These are phyloP conservation scores for Pseudocheirus occidentalis DNA, from an alignment of 2,797 vertebrate genomes.

Conservation along the genomic window DNA sequence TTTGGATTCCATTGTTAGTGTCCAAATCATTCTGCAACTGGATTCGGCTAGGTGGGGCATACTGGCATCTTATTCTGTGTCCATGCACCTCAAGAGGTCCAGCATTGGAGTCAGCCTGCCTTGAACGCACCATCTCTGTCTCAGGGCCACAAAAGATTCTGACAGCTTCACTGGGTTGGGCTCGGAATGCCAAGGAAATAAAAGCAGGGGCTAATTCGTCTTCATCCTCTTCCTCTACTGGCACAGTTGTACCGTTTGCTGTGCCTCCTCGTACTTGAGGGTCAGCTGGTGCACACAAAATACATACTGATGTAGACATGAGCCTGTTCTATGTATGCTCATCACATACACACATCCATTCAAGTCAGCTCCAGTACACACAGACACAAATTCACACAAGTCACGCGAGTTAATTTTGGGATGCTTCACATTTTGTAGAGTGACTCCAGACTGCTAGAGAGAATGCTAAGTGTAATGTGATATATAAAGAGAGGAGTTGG, in stretches of 20 bases:
- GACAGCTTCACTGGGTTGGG: slow-evolving; percentile 39
- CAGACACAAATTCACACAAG: background rate
- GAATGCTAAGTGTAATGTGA: background rate
- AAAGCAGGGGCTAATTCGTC: background rate
- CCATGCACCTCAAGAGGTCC: slow-evolving; percentile 77
- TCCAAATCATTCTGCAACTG: slow-evolving; percentile 85
- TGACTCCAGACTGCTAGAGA: background rate
- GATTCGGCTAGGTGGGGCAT: slow-evolving; percentile 76
- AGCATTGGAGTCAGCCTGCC: slow-evolving; percentile 52
- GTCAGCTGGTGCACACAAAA: background rate
- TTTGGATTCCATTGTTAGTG: slow-evolving; percentile 75
- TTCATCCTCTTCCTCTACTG: slow-evolving; percentile 44
- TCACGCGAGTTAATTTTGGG: background rate
- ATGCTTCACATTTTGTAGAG: background rate
- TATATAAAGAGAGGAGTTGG: background rate
- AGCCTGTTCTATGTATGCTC: background rate
- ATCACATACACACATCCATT: background rate
- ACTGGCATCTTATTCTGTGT: slow-evolving; percentile 80
- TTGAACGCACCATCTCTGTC: slow-evolving; percentile 67
- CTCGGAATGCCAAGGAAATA: slow-evolving; percentile 5
- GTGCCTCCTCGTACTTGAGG: background rate
- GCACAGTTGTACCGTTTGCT: background rate
- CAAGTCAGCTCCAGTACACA: background rate
- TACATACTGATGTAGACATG: background rate
- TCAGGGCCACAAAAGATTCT: slow-evolving; percentile 68